Evolutionary conservation across 2,888 invertebrate species (phyloP), one percentile per base, ranked within the genome.

Genomic region (Coenonympha arcania): DNA sequence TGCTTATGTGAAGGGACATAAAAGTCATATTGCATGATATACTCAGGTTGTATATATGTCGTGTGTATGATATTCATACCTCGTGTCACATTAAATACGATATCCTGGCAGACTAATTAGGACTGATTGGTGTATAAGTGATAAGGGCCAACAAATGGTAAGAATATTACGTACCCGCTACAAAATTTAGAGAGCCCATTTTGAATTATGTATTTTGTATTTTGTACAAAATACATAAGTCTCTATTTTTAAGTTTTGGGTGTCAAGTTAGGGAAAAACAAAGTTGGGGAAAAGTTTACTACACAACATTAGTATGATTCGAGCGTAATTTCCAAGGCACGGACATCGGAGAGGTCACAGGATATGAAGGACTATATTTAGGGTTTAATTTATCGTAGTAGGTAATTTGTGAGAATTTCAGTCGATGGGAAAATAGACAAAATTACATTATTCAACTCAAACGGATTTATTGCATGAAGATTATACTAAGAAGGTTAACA

Each of bases 51-150:
- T 22, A 45, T 58, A 39, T 42, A 44, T 26, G 28, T 33, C 36
- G 43, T 30, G 34, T 40, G 50, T 47, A 54, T 59, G 62, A 64
- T 72, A 80, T 81, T 70, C 81, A 63, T 68, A 71, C 71, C 75
- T 79, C 79, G 78, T 73, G 68, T 66, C 60, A 54, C 61, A 44
- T 22, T 44, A 66, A 65, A 67, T 63, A 68, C 70, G 69, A 73
- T 76, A 79, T 80, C 82, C 82, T 79, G 79, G 65, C 73, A 68
- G 70, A 73, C 64, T 65, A 59, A 64, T 57, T 64, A 78, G 76
- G 73, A 70, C 59, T 69, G 74, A 53, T 55, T 50, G 54, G 45
- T 36, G 24, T 33, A 33, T 20, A 43, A 41, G 46, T 31, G 42
- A 39, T 46, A 36, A 49, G 42, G 36, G 28, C 47, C 42, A 30